Conservation (phyloP, 2,797 vertebrate genomes). For the Pseudomugil tenellus region DNA sequence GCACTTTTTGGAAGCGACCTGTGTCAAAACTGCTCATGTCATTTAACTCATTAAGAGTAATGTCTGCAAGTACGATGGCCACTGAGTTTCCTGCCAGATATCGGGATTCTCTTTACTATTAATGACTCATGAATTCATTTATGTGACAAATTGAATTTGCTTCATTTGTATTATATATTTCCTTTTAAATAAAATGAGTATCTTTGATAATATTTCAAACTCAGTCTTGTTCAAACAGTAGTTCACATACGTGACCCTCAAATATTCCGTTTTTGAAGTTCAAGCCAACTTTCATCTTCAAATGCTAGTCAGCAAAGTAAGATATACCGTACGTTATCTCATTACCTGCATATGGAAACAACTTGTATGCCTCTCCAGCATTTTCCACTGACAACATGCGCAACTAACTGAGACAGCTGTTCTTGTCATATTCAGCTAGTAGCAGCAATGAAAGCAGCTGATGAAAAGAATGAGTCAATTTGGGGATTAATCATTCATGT, state of each 20-base stretch:
- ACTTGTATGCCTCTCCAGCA: conserved; percentile 7
- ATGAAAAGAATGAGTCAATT: conserved; percentile 54
- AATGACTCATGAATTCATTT: conserved; percentile 73
- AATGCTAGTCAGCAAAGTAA: conserved; percentile 21
- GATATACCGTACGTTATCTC: conserved; percentile 9
- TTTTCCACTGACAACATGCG: conserved; percentile 9
- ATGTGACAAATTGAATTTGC: conserved; percentile 65
- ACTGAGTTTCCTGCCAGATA: conserved; percentile 47
- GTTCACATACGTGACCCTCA: conserved; percentile 30
- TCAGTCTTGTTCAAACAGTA: conserved; percentile 58
- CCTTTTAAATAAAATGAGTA: conserved; percentile 80
- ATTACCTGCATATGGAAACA: conserved; percentile 14
- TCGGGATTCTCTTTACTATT: conserved; percentile 54
- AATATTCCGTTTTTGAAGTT: conserved; percentile 44
- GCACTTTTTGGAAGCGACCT: conserved; percentile 61
- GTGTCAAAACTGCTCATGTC: conserved; percentile 61
- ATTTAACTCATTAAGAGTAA: conserved; percentile 52
- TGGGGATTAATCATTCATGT: conserved; percentile 67
- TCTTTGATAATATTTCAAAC: conserved; percentile 75
- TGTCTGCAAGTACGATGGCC: conserved; percentile 44
- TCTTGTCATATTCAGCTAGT: conserved; percentile 32
- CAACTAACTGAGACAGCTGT: conserved; percentile 39
- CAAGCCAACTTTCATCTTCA: conserved; percentile 54
- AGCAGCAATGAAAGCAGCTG: conserved; percentile 33
- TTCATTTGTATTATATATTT: conserved; percentile 77